Base-by-base conservation (phyloP, 2,888 invertebrate species). In the Galeruca laticollis region DNA sequence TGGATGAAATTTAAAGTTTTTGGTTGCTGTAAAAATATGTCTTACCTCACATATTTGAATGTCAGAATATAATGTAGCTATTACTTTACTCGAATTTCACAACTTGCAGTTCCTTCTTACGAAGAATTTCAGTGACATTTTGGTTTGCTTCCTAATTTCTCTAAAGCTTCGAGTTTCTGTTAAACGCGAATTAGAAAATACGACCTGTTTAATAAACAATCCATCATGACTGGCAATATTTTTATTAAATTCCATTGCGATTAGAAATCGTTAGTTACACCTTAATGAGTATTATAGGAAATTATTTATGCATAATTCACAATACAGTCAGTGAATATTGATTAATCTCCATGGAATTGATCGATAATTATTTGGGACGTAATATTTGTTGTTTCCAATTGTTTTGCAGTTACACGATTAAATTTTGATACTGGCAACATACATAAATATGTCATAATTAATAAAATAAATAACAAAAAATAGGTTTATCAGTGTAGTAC, bases 211-310 rank as follows among this genome's bases (percentile, higher is more conserved):
- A 13, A 40, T 40, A 26, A 26, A 26, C 26, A 26, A 26, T 26
- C 15, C 47, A 47, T 47, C 47, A 8, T 47, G 47, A 47, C 47
- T 47, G 15, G 47, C 47, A 18, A 47, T 18, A 18, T 18, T 47
- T 47, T 47, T 18, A 15, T 15, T 15, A 47, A 47, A 47, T 47
- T 47, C 47, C 47, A 15, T 8, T 18, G 18, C 18, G n/a, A n/a
- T 47, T 47, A 47, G n/a, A 47, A 43, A 47, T 18, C 15, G 18
- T 18, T 8, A 18, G 47, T 47, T 47, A 47, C 47, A 47, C 47
- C 47, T 47, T 47, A 47, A 43, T 43, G 15, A 15, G 6, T 47
- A 47, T 47, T 18, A 18, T 9, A 9, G 15, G 9, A 47, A n/a
- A 47, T 47, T 47, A 47, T 47, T 15, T 9, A 47, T 15, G 47